These are phyloP conservation scores for Scleropages formosus DNA, from an alignment of 2,797 vertebrate genomes.

Conservation along the genomic window DNA sequence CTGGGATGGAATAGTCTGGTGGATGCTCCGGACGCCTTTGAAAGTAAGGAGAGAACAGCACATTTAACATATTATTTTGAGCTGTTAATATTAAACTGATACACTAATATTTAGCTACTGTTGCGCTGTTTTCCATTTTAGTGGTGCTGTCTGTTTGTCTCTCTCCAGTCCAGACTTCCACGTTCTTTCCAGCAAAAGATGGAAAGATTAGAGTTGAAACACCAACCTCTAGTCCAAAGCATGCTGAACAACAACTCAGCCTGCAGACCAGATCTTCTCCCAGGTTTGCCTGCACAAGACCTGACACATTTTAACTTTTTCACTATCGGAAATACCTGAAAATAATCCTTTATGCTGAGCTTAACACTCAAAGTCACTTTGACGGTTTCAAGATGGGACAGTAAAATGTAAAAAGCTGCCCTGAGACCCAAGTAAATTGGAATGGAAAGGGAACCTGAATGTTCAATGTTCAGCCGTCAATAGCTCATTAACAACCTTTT, in stretches of 20 bases:
- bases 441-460: no score
- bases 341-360: neutral
- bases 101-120: neutral
- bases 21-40: slow-evolving; percentile 94
- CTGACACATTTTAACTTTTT: neutral
- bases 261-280: slow-evolving; percentile 80
- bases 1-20: slow-evolving; percentile 96
- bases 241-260: slow-evolving; percentile 81
- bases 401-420: no score
- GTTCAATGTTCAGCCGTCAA: no score
- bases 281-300: slow-evolving; percentile 65
- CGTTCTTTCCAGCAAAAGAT: slow-evolving; percentile 83
- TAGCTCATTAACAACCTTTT: no score
- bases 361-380: neutral
- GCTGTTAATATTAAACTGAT: neutral
- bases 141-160: slow-evolving; percentile 2
- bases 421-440: no score
- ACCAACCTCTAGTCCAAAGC: slow-evolving; percentile 81
- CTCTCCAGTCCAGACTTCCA: slow-evolving; percentile 86
- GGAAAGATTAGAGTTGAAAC: slow-evolving; percentile 83
- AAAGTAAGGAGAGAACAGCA: slow-evolving; percentile 65
- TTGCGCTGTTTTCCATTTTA: neutral
- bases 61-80: neutral
- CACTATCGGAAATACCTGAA: neutral
- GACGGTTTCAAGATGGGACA: no score